Evolutionary conservation across 2,888 invertebrate genomes (phyloP).

Genomic region (Lasius platythorax): DNA sequence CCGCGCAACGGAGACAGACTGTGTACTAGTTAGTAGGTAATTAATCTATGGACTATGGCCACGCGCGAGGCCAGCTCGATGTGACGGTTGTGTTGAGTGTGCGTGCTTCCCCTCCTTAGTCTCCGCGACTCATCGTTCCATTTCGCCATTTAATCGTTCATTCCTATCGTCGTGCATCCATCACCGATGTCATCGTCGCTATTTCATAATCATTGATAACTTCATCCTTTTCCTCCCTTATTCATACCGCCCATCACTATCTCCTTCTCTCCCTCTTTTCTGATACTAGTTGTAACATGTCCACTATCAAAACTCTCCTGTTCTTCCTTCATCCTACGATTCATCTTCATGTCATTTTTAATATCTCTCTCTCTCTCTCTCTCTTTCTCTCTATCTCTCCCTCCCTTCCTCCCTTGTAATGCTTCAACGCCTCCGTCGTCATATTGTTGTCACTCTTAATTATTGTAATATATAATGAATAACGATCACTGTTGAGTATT

Average conservation of each 20-base stretch:
- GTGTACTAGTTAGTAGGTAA: conserved; percentile 83
- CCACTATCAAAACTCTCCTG: conserved; percentile 59
- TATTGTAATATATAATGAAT: conserved; percentile 85
- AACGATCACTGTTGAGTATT: conserved; percentile 86
- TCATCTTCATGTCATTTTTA: conserved; percentile 79
- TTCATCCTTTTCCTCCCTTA: conserved; percentile 50
- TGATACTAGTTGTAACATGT: conserved; percentile 61
- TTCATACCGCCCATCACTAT: conserved; percentile 25
- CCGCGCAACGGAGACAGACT: conserved; percentile 81
- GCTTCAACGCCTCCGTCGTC: conserved; percentile 86
- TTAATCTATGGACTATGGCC: conserved; percentile 83
- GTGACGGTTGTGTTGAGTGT: conserved; percentile 86
- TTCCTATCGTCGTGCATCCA: conserved; percentile 71
- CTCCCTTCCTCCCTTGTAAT: conserved; percentile 78
- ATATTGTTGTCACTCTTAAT: conserved; percentile 86
- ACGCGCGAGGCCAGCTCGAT: conserved; percentile 83
- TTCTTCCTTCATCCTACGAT: conserved; percentile 67
- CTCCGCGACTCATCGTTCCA: conserved; percentile 73
- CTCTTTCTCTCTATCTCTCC: conserved; percentile 19
- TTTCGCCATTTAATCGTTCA: conserved; percentile 77
- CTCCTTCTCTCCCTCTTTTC: conserved; percentile 31
- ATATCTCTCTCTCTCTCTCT: conserved; percentile 4
- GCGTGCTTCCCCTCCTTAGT: conserved; percentile 82
- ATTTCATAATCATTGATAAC: conserved; percentile 65
- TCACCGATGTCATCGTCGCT: conserved; percentile 69